Percentiles rank a stretch among this genome's conserved stretches.
phyloP scores from a whole-genome alignment of 2,888 invertebrate genomes.

The Hemaris fuciformis region DNA sequence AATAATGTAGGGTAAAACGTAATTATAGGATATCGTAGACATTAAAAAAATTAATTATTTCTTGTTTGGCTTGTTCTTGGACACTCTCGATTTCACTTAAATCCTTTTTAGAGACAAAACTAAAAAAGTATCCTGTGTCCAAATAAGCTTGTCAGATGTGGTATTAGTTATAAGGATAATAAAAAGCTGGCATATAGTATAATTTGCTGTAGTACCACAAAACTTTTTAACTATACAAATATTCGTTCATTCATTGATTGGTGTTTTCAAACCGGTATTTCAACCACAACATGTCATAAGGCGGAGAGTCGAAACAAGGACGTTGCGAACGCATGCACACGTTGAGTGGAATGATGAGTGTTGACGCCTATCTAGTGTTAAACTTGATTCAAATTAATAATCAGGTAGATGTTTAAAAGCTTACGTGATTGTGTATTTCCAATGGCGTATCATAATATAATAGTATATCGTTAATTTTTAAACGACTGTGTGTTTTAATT shows the following conservation, averaged over 20 bases:
- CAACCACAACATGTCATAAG: slow-evolving; percentile 6
- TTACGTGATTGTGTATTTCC: background rate
- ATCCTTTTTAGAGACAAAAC: too few species aligned
- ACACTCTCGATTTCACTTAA: too few species aligned
- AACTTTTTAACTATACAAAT: slow-evolving; percentile 1
- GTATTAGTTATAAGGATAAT: too few species aligned
- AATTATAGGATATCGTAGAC: too few species aligned
- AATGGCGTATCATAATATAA: too few species aligned
- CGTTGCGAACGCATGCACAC: background rate
- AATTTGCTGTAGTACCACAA: background rate
- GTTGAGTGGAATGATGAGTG: background rate
- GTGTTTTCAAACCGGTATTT: slow-evolving; percentile 3
- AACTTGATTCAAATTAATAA: background rate
- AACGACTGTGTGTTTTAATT: background rate
- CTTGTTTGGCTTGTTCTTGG: too few species aligned
- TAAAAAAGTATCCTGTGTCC: too few species aligned
- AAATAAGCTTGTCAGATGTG: too few species aligned
- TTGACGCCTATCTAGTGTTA: background rate
- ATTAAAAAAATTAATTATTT: too few species aligned
- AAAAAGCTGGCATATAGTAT: too few species aligned
- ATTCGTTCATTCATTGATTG: slow-evolving; percentile 1
- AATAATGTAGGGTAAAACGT: too few species aligned
- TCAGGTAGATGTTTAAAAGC: background rate
- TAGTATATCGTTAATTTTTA: background rate
- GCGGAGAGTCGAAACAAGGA: slow-evolving; percentile 1